These are phyloP conservation scores for Pocillopora damicornis DNA, from an alignment of 64 coral and sea anemone genomes.

Conservation along the genomic window DNA sequence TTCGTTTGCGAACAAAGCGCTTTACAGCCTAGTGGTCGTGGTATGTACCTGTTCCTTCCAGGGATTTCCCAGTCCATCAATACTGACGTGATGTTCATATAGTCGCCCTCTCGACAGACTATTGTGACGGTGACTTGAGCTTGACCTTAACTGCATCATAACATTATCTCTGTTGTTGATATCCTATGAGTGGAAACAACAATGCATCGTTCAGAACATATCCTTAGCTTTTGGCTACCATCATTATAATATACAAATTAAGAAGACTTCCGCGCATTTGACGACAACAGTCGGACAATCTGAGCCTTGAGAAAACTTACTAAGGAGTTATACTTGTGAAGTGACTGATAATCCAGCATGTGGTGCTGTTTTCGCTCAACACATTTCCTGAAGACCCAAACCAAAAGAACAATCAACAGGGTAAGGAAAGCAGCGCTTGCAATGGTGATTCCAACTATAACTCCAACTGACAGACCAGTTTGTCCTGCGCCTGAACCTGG, in stretches of 20 bases:
- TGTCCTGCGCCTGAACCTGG: neutral
- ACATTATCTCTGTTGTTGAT: constrained; percentile 32
- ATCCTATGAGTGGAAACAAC: neutral
- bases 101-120: constrained; percentile 16
- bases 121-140: neutral
- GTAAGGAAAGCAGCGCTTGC: neutral
- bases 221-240: too few relatives aligned
- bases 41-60: constrained; percentile 20
- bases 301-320: neutral
- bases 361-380: neutral
- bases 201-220: neutral
- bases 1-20: neutral
- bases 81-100: constrained; percentile 39
- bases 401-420: constrained; percentile 1
- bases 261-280: too few relatives aligned
- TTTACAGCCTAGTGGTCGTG: too few relatives aligned
- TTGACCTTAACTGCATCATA: constrained; percentile 10
- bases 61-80: constrained; percentile 52
- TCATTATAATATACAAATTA: too few relatives aligned
- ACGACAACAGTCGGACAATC: too few relatives aligned
- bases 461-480: neutral
- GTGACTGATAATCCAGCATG: neutral
- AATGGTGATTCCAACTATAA: constrained; percentile 19
- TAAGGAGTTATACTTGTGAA: constrained; percentile 1
- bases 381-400: constrained; percentile 9